Evolutionary conservation across 2,797 vertebrate species (phyloP).

Genomic region (Nyctalus aviator): DNA sequence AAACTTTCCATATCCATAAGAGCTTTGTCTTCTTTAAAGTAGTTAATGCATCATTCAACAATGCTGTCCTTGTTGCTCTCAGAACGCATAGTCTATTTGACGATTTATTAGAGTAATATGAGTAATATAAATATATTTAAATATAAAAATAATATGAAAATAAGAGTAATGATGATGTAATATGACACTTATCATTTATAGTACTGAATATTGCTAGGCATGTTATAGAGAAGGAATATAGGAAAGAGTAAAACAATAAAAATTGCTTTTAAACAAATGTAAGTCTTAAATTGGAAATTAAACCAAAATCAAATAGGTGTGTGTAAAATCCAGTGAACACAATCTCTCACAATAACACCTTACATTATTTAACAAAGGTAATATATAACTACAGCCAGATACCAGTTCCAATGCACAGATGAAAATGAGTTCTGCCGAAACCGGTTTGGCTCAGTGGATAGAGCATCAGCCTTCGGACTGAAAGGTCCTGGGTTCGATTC

Average conservation of each 20-base stretch:
- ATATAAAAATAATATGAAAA: background rate
- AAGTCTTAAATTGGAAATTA: conserved; percentile 44
- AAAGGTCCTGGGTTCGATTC: too few relatives aligned
- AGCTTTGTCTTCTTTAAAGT: conserved; percentile 28
- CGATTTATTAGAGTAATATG: background rate
- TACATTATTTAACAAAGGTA: background rate
- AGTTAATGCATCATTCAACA: background rate
- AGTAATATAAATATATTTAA: background rate
- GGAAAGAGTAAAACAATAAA: conserved; percentile 5
- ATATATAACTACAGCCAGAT: background rate
- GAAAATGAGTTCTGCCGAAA: background rate
- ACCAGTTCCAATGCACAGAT: background rate
- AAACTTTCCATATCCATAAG: conserved; percentile 25
- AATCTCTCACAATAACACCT: background rate
- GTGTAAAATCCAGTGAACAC: conserved; percentile 23
- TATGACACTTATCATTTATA: background rate
- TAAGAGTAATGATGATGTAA: background rate
- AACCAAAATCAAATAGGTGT: background rate
- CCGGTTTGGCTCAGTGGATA: too few relatives aligned
- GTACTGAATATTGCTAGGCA: background rate
- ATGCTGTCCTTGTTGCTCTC: background rate
- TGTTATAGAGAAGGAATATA: conserved; percentile 15
- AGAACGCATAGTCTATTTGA: background rate
- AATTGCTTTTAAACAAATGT: conserved; percentile 32
- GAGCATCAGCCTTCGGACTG: too few relatives aligned